Conservation (phyloP, 2,888 invertebrate species). For the Thumatha senex region DNA sequence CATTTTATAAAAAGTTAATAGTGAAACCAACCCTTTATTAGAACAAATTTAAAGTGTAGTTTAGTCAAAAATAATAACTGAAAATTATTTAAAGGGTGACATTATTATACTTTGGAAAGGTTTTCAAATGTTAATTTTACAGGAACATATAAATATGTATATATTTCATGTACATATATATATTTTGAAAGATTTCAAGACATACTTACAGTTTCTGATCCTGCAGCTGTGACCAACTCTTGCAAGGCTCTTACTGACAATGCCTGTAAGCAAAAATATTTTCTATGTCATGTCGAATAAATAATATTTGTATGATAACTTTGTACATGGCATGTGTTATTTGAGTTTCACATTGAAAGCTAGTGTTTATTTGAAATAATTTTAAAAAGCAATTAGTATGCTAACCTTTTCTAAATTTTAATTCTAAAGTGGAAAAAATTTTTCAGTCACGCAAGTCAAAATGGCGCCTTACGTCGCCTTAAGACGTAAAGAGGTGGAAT, state of each 20-base stretch:
- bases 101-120: conserved; percentile 53
- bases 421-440: too few relatives aligned
- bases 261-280: conserved; percentile 81
- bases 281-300: too few relatives aligned
- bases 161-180: conserved; percentile 21
- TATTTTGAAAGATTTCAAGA: background rate
- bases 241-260: conserved; percentile 99
- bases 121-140: conserved; percentile 63
- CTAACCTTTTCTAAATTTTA: too few relatives aligned
- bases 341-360: too few relatives aligned
- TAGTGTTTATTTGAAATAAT: too few relatives aligned
- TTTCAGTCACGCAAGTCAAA: too few relatives aligned
- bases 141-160: conserved; percentile 31
- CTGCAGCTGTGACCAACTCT: conserved; percentile 98
- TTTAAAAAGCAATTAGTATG: too few relatives aligned
- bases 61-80: conserved; percentile 50
- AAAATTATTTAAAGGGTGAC: conserved; percentile 56
- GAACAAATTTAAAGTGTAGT: conserved; percentile 44
- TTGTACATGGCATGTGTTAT: too few relatives aligned
- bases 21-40: conserved; percentile 38
- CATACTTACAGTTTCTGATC: conserved; percentile 93
- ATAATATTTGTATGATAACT: too few relatives aligned
- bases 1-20: conserved; percentile 19
- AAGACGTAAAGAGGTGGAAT: too few relatives aligned
- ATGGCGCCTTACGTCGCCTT: too few relatives aligned